phyloP scores from a whole-genome alignment of 2,113 vertebrate genomes.

The Stictonetta naevosa region DNA sequence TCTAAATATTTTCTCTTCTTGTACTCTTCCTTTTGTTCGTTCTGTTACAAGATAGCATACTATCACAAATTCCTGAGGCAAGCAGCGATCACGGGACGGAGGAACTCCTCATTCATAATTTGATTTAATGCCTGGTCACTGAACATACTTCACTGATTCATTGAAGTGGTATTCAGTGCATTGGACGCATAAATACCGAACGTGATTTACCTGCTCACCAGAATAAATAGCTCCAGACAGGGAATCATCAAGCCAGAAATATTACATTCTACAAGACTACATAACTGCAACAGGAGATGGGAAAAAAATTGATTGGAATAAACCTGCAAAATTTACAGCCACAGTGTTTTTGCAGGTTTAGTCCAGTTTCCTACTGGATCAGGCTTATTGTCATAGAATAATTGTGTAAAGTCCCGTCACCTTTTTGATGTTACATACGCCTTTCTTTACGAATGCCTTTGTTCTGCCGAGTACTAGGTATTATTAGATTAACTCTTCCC shows the following conservation, averaged over 20 bases:
- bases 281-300: not conserved
- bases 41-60: not conserved
- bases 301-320: not conserved
- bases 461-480: not conserved
- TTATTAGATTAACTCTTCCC: conserved; percentile 14
- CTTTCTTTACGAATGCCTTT: not conserved
- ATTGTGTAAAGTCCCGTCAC: not conserved
- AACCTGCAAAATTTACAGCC: not conserved
- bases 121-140: not conserved
- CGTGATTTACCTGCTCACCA: not conserved
- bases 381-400: not conserved
- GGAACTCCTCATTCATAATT: not conserved
- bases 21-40: not conserved
- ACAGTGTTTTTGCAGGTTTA: not conserved
- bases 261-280: not conserved
- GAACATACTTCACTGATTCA: not conserved
- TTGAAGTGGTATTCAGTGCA: not conserved
- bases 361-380: not conserved
- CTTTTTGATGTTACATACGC: not conserved
- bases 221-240: not conserved
- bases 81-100: not conserved
- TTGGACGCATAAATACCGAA: not conserved
- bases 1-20: not conserved
- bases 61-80: not conserved
- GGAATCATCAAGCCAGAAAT: not conserved